Base-by-base conservation (phyloP, 2,888 invertebrate genomes). In the Metalampra italica region DNA sequence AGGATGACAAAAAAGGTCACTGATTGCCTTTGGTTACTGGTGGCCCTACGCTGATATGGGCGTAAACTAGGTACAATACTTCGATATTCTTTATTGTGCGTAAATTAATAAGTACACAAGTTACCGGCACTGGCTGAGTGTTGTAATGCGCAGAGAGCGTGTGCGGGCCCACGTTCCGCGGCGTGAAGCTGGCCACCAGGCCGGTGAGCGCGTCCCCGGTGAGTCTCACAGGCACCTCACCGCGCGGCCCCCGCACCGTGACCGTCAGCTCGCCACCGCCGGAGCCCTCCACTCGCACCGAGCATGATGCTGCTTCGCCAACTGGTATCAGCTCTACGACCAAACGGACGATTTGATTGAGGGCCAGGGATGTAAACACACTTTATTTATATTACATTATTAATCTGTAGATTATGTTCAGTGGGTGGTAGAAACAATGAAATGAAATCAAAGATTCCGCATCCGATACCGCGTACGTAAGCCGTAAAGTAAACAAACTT, bases 151-250 rank as follows among this genome's bases (percentile, higher is more conserved):
- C 97, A 53, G 94, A 95, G 45, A 97, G 94, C 34, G 96, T 94
- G 75, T 97, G 97, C 0, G 96, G 95, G 47, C 98, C 98, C n/a
- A 98, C 98, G 81, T 95, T 94, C 52, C 92, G 92, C 0, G 98
- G 98, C 29, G 96, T 96, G 76, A 98, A 99, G 77, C 97, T 96
- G 32, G 97, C 96, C 0, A 95, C 94, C 67, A 97, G 94, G 1
- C 97, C 97, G 14, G 94, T 93, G 71, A 96, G 94, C 32, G 96
- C 94, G 62, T 96, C 96, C 12, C 97, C 97, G 0, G 96, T 96
- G 13, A 98, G 94, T 70, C 96, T 93, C 0, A 97, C 97, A 1
- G 97, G 97, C 29, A 97, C 89, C 71, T 97, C 96, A 29, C 94
- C 94, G 29, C 93, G 91, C 1, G 97, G 97, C n/a, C 96, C 96